Evolutionary conservation across 2,797 vertebrate species (phyloP).

Genomic region (Margarornis squamiger): DNA sequence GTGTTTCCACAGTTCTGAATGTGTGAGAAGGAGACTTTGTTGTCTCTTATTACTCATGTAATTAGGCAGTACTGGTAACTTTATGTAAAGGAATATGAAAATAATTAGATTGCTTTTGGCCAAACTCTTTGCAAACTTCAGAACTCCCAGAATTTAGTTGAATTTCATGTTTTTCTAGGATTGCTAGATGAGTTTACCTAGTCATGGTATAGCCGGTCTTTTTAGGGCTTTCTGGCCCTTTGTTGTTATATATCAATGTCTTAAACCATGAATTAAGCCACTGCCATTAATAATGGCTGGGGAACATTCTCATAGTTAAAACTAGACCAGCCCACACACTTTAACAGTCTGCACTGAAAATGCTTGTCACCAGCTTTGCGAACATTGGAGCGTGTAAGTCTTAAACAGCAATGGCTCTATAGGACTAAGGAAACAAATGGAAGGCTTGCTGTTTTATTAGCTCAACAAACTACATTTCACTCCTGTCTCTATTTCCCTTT

Average conservation of each 20-base stretch:
- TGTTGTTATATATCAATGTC: background rate
- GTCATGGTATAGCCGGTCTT: background rate
- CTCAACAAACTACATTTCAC: constrained; percentile 4
- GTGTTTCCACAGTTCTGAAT: background rate
- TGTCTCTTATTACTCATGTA: constrained; percentile 43
- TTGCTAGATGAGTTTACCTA: background rate
- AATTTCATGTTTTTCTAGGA: background rate
- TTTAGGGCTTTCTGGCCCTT: background rate
- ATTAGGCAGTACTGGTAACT: constrained; percentile 54
- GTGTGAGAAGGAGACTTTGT: constrained; percentile 35
- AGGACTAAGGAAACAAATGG: constrained; percentile 35
- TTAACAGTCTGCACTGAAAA: background rate
- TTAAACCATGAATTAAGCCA: constrained; percentile 9
- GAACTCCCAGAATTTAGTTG: background rate
- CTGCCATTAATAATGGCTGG: background rate
- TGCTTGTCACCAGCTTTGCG: background rate
- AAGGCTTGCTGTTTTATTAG: constrained; percentile 38
- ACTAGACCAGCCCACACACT: background rate
- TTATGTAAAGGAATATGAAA: constrained; percentile 53
- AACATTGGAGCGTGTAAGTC: background rate
- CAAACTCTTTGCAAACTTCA: background rate
- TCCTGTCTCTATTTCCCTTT: constrained; percentile 3
- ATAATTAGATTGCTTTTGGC: constrained; percentile 31
- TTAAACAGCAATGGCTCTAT: constrained; percentile 7
- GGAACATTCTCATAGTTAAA: background rate